phyloP scores from a whole-genome alignment of 1,140 invertebrate genomes.

The Drosophila leontia region DNA sequence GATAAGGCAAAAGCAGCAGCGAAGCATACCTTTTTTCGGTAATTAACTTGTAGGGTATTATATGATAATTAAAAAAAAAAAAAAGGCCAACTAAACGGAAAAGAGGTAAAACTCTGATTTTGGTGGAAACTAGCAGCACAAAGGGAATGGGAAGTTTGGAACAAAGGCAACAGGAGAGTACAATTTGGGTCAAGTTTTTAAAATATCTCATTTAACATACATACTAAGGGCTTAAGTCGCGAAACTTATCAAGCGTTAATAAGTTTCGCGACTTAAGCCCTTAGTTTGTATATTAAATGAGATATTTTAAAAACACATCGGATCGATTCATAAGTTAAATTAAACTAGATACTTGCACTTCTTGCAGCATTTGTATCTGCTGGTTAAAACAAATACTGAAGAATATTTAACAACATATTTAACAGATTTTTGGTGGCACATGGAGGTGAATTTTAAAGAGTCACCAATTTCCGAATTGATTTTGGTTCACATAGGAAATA shows the following conservation, averaged over 20 bases:
- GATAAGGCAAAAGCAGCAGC: constrained; percentile 59
- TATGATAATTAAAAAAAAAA: too few relatives aligned
- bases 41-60: constrained; percentile 75
- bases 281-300: constrained; percentile 44
- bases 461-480: not conserved
- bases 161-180: constrained; percentile 35
- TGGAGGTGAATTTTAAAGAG: not conserved
- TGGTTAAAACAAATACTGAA: not conserved
- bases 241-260: constrained; percentile 73
- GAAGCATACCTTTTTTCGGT: constrained; percentile 61
- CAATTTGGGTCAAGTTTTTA: constrained; percentile 77
- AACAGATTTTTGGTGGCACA: not conserved
- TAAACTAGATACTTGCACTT: not conserved
- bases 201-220: too few relatives aligned
- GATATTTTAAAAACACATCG: constrained; percentile 10
- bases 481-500: not conserved
- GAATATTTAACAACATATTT: not conserved
- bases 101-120: not conserved
- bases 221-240: too few relatives aligned
- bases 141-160: constrained; percentile 51
- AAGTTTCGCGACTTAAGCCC: constrained; percentile 53
- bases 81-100: too few relatives aligned
- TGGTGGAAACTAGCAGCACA: constrained; percentile 8
- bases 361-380: not conserved
- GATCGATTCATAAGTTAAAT: not conserved